These are phyloP conservation scores for Papilio xuthus DNA, from an alignment of 1,140 invertebrate species.

Conservation along the genomic window DNA sequence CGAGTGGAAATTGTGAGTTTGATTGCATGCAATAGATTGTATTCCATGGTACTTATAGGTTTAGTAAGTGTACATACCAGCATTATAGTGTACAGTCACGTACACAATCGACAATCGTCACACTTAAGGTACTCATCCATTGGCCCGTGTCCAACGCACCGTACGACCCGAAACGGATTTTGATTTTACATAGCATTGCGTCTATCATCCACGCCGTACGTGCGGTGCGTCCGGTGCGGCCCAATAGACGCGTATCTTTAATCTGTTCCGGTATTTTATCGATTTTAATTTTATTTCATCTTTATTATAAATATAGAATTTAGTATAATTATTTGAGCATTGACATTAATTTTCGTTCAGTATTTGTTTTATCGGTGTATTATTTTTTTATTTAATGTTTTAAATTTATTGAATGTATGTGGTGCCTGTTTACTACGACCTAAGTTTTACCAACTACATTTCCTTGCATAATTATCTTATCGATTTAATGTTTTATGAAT, in stretches of 20 bases:
- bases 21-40: constrained; percentile 49
- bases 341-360: constrained; percentile 60
- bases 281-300: constrained; percentile 31
- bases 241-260: too few species aligned
- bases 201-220: too few species aligned
- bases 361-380: constrained; percentile 71
- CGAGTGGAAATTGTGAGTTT: constrained; percentile 50
- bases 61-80: constrained; percentile 61
- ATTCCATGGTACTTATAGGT: constrained; percentile 44
- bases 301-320: constrained; percentile 37
- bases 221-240: too few species aligned
- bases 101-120: constrained; percentile 63
- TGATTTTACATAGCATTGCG: too few species aligned
- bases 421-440: constrained; percentile 64
- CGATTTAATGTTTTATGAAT: constrained; percentile 18
- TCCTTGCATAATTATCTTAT: constrained; percentile 30
- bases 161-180: too few species aligned
- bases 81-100: constrained; percentile 39
- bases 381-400: constrained; percentile 64
- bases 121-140: too few species aligned
- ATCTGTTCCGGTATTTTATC: constrained; percentile 41
- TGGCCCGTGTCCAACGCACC: too few species aligned
- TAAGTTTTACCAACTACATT: constrained; percentile 34
- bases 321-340: constrained; percentile 51
- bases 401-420: constrained; percentile 63